Evolutionary conservation across 92 coral and sea anemone genomes (phyloP), one percentile per base, ranked within the genome.

Genomic region (Zoanthus gigantus): DNA sequence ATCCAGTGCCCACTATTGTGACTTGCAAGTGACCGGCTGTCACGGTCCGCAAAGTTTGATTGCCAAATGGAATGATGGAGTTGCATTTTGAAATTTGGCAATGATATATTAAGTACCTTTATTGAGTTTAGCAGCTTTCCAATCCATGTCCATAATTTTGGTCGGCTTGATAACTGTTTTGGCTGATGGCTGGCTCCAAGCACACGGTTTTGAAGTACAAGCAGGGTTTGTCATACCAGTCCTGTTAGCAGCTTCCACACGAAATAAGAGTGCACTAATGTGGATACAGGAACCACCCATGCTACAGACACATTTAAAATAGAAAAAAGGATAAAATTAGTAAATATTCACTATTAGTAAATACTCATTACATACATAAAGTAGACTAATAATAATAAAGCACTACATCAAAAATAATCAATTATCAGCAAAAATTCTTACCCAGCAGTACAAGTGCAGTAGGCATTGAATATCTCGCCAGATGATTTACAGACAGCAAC

Each of bases 121-220:
- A 74, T 89, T 92, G 42, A 92, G 89, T 60, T 92, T 92, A 72
- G 91, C 48, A 31, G 93, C 91, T 89, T 93, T 93, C 92, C 90
- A 88, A 13, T 85, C 89, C 92, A 90, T 93, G 83, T 93, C 90
- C 31, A 77, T 67, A 60, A 93, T 85, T 76, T 82, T 88, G 58
- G 80, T 53, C 9, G 95, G 93, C 87, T 84, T 84, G 4, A 92
- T 84, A 16, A 85, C 91, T 18, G 95, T 90, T 52, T 91, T 91
- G 67, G 77, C 91, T 82, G 68, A 44, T 17, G 89, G 94, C 50
- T 31, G 6, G 46, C 50, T 83, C 87, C 87, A 83, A 14, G 9
- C 73, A 71, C 86, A 82, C 58, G 47, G 72, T 67, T 82, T 45
- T n/a, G 77, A 73, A 73, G 77, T 73, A 16, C 79, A 75, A 18